A percentile compares a stretch with the other conserved stretches of the same genome.
Conservation (phyloP, 2,888 invertebrate genomes). For the Leistus spinibarbis region DNA sequence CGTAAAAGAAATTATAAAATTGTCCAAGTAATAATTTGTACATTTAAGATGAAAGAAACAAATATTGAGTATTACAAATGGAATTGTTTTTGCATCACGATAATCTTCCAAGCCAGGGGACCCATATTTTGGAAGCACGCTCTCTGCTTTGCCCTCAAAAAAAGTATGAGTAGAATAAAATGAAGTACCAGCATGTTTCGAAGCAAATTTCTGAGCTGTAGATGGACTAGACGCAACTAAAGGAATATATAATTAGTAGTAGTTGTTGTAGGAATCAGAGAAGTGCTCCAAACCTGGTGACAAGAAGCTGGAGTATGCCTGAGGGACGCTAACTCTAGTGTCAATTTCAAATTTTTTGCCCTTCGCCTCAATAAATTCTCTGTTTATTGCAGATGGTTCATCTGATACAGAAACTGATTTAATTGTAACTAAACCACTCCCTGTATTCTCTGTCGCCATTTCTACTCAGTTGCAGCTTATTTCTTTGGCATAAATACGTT, state of each 20-base stretch:
- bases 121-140: not conserved
- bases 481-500: not conserved
- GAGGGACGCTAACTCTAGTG: too few species aligned
- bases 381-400: not conserved
- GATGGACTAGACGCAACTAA: too few species aligned
- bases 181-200: too few species aligned
- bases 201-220: too few species aligned
- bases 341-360: too few species aligned
- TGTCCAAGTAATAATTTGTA: too few species aligned
- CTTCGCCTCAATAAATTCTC: not conserved
- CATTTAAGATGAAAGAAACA: too few species aligned
- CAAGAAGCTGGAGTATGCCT: not conserved
- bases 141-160: not conserved
- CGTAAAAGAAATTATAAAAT: not conserved
- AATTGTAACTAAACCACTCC: not conserved
- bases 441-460: not conserved
- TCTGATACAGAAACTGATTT: not conserved
- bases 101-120: not conserved
- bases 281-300: not conserved
- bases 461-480: not conserved
- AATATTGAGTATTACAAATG: conserved; percentile 36
- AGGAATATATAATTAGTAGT: too few species aligned
- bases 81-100: conserved; percentile 9
- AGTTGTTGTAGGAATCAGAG: too few species aligned
- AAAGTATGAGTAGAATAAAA: too few species aligned